Evolutionary conservation across 2,888 invertebrate genomes (phyloP), one percentile per base, ranked within the genome.

Genomic region (Rugalucina vietnamica): DNA sequence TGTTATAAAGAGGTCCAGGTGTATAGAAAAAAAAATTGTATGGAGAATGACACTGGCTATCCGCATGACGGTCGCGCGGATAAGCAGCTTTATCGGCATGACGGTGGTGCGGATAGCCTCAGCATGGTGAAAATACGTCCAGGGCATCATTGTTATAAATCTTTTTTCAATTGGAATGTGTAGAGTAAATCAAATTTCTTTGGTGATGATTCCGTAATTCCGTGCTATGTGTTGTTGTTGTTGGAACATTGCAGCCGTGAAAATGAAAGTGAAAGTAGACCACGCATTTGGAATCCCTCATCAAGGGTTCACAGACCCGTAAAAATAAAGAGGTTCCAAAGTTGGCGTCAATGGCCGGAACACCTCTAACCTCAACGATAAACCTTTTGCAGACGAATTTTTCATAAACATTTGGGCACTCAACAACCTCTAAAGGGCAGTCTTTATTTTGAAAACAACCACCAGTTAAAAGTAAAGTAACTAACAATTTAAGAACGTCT

Each of bases 281-380:
- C 24, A n/a, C 24, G 4, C 79, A 83, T 83, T 86, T 76, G 83
- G 82, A 69, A 57, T 37, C 81, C 75, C 71, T 54, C 57, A 76
- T 79, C 60, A n/a, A 82, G 74, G 39, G 70, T 73, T 72, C 50
- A 18, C 14, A 36, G 73, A 76, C 81, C 76, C 76, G 76, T 79
- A 79, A 86, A 79, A 84, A 76, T 81, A 86, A 84, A 86, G 84
- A 79, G 81, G 76, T 86, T 86, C 86, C 86, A 86, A 81, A 84
- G 73, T 72, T 78, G 32, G 72, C 32, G n/a, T 39, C 50, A n/a
- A 27, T 71, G 74, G 76, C 77, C 87, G 87, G 87, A 87, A 87
- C 80, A 84, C 84, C 84, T 87, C 87, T 57, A 57, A 27, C 29
- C 57, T 57, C 57, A 57, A 24, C 57, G 27, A 54, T 54, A 29